A percentile compares a stretch with the other conserved stretches of the same genome.
Conservation (phyloP, 2,113 vertebrate genomes). For the Nothobranchius kuhntae region DNA sequence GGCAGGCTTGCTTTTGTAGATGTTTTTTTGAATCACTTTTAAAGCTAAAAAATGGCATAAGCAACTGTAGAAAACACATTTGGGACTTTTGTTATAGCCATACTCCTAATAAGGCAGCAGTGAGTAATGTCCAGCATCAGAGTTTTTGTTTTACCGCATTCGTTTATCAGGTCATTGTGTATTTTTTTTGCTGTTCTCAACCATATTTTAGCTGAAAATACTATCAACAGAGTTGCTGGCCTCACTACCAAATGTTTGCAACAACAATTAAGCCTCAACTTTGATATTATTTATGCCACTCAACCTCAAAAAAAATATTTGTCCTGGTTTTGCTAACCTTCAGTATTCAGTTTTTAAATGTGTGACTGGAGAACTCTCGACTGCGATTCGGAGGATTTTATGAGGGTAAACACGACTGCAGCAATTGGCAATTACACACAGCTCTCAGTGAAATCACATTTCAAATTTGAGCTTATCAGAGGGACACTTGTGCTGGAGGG, state of each 20-base stretch:
- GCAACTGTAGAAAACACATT: background rate
- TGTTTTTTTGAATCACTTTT: background rate
- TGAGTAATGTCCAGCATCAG: constrained; percentile 8
- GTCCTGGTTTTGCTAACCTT: background rate
- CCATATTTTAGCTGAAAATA: background rate
- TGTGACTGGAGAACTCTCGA: background rate
- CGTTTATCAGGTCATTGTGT: background rate
- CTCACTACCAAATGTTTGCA: background rate
- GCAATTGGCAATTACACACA: constrained; percentile 1
- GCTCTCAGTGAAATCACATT: background rate
- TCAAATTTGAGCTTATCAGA: constrained; percentile 28
- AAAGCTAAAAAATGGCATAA: background rate
- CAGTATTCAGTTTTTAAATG: background rate
- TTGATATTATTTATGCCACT: no score
- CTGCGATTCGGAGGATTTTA: background rate
- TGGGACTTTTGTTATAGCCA: background rate
- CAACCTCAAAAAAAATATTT: background rate
- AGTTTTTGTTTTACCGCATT: background rate
- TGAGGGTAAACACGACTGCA: background rate
- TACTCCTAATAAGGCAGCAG: constrained; percentile 5
- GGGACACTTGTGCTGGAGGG: constrained; percentile 42
- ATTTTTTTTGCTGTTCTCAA: background rate
- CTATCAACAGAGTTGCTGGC: background rate
- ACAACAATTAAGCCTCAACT: no score
- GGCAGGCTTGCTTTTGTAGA: background rate